Base-by-base conservation (phyloP, 2,113 vertebrate genomes). In the Numida meleagris region DNA sequence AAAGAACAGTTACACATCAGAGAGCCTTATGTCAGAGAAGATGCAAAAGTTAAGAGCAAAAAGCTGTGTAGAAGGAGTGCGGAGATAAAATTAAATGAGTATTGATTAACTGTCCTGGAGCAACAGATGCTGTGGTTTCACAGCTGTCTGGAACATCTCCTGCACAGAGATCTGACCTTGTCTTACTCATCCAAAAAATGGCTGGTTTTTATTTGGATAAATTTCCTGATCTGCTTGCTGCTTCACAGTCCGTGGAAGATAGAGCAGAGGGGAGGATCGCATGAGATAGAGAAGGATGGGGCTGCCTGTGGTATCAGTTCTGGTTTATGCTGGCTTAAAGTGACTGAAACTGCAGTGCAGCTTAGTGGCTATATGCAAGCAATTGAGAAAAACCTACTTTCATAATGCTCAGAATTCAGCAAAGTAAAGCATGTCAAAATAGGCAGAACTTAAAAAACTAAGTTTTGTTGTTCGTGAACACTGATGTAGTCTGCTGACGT, bases 1-100 rank as follows among this genome's bases (percentile, higher is more conserved):
- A 25, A 72, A 68, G 23, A 23, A 25, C 72, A 62, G 82, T 95
- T 95, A 90, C 10, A 70, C 51, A 77, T 91, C 91, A 91, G 48
- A 74, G 88, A 51, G 46, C 25, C 42, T 71, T 50, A 36, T 81
- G 65, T 51, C 46, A n/a, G 33, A 57, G 50, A 71, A 63, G 59
- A 50, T 86, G 53, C 19, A 43, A 81, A 84, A 76, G n/a, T 36
- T 50, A 77, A 40, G 12, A 38, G 46, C 46, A 38, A 51, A 70
- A 71, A 51, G 25, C 12, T 71, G 46, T 20, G 21, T 76, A 29
- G 1, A 1, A 65, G 38, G 51, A 80, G 16, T 7, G 23, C 9
- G 23, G 13, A 63, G 53, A 58, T 48, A 73, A 94, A 93, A 53
- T 0, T 70, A 70, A 70, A 50, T 14, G 45, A 33, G 12, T 71